Evolutionary conservation across 2,797 vertebrate genomes (phyloP).

Genomic region (Chiroxiphia lanceolata): DNA sequence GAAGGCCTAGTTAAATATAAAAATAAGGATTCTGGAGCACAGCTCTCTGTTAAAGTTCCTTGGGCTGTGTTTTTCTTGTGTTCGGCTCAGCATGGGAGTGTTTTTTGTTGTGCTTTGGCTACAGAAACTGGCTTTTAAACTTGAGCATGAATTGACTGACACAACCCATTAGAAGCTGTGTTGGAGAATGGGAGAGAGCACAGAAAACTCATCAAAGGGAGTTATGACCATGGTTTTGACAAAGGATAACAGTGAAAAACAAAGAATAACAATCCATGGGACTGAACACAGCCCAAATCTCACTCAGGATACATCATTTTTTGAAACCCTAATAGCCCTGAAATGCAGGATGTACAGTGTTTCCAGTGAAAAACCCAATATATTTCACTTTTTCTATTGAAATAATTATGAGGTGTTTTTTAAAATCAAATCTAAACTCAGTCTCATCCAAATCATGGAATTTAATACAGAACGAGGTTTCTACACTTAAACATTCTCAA

Average conservation of each 20-base stretch:
- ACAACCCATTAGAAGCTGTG: background rate
- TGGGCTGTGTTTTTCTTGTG: conserved; percentile 38
- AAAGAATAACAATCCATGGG: background rate
- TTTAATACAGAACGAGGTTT: background rate
- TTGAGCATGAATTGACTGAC: background rate
- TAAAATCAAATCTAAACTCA: background rate
- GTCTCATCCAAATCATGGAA: background rate
- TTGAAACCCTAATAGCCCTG: background rate
- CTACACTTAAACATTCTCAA: background rate
- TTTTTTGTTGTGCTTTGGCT: conserved; percentile 26
- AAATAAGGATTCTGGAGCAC: background rate
- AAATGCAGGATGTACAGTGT: background rate
- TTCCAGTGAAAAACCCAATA: background rate
- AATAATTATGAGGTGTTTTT: background rate
- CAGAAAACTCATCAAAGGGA: background rate
- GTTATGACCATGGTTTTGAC: background rate
- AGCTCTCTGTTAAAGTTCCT: conserved; percentile 12
- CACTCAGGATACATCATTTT: background rate
- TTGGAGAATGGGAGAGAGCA: background rate
- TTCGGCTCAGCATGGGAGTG: background rate
- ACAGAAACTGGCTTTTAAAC: background rate
- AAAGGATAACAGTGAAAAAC: background rate
- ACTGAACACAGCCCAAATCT: background rate
- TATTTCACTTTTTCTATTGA: background rate
- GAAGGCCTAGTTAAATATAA: conserved; percentile 38